phyloP scores from a whole-genome alignment of 2,113 vertebrate genomes.

The Theropithecus gelada region DNA sequence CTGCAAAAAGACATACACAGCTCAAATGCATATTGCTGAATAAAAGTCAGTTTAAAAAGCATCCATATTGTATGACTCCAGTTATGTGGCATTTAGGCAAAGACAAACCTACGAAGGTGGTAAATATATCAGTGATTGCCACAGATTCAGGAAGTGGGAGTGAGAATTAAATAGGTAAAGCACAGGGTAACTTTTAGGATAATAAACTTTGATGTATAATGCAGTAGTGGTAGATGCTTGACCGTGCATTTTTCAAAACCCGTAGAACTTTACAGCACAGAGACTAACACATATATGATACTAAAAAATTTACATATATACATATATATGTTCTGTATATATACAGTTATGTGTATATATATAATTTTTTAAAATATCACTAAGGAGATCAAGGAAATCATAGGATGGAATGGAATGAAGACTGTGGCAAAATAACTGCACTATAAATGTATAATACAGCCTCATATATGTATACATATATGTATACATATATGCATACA shows the following conservation, averaged over 20 bases:
- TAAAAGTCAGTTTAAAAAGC: background rate
- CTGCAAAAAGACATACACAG: fast-evolving
- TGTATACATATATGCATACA: too few species aligned
- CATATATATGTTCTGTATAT: too few species aligned
- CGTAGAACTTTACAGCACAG: background rate
- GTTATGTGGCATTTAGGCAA: fast-evolving
- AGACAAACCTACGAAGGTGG: background rate
- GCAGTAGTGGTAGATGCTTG: background rate
- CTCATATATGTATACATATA: too few species aligned
- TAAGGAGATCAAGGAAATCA: background rate
- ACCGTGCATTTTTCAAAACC: background rate
- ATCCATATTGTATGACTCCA: background rate
- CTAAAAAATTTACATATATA: too few species aligned
- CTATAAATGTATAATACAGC: background rate
- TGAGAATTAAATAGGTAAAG: fast-evolving
- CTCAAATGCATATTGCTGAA: background rate
- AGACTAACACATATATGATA: too few species aligned
- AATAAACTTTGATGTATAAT: background rate
- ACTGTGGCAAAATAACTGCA: fast-evolving
- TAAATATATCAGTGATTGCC: background rate
- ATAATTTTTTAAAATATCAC: background rate
- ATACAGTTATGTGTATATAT: too few species aligned
- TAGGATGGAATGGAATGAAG: too few species aligned
- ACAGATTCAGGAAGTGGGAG: too few species aligned
- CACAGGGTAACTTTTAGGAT: too few species aligned